These are phyloP conservation scores for Plutomurus gul DNA, from an alignment of 1,140 invertebrate species.

Conservation along the genomic window DNA sequence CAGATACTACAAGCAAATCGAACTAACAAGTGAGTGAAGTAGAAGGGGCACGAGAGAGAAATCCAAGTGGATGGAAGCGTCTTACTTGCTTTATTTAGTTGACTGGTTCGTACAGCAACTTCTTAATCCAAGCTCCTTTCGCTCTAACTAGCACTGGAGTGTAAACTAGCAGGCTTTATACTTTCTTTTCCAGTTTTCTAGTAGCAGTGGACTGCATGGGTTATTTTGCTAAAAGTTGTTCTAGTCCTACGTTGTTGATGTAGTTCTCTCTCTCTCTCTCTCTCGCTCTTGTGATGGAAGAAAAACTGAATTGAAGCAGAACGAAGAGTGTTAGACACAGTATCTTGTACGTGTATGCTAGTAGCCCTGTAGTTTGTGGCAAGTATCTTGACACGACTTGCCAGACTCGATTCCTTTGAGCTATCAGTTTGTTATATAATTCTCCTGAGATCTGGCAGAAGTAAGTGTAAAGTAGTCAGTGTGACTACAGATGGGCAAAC, in stretches of 20 bases:
- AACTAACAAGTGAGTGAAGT: slow-evolving; percentile 13
- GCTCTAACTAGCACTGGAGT: too few species aligned
- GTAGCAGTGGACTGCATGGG: too few species aligned
- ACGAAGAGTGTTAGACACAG: too few species aligned
- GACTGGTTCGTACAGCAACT: neutral
- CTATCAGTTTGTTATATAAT: neutral
- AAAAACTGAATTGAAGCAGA: too few species aligned
- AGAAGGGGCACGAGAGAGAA: neutral
- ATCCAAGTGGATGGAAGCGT: neutral
- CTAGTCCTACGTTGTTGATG: too few species aligned
- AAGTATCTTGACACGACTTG: neutral
- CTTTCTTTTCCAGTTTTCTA: too few species aligned
- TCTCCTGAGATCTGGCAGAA: neutral
- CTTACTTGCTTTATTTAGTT: neutral
- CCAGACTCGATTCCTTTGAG: neutral
- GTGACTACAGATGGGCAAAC: slow-evolving; percentile 15
- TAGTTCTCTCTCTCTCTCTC: too few species aligned
- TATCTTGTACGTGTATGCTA: too few species aligned
- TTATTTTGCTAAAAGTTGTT: too few species aligned
- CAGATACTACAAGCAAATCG: too few species aligned
- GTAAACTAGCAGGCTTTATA: too few species aligned
- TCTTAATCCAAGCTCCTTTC: neutral
- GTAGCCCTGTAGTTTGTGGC: neutral
- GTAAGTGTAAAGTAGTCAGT: slow-evolving; percentile 13
- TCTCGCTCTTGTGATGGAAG: too few species aligned